Conservation (phyloP, 2,888 invertebrate species). For the Yponomeuta plumbellus region DNA sequence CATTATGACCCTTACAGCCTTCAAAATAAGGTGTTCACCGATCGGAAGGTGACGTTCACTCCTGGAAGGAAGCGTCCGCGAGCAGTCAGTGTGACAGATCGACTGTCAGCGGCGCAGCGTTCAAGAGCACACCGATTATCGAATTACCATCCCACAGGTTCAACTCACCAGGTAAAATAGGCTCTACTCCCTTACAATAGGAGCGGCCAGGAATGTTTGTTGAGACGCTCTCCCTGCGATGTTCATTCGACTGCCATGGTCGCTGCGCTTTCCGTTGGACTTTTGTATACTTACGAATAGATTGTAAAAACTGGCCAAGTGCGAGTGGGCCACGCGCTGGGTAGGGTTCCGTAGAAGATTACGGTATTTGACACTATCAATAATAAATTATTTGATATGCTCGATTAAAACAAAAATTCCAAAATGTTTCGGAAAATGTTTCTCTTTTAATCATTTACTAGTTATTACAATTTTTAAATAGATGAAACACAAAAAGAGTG, state of each 20-base stretch:
- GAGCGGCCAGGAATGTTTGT: background rate
- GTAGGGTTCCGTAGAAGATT: too few species aligned
- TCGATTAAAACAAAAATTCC: too few species aligned
- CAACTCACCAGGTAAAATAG: slow-evolving; percentile 4
- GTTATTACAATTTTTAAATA: too few species aligned
- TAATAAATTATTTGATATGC: too few species aligned
- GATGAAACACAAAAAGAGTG: too few species aligned
- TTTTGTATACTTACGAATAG: slow-evolving; percentile 2
- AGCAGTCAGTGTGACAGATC: slow-evolving; percentile 49
- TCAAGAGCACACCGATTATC: slow-evolving; percentile 72
- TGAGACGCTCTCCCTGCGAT: slow-evolving; percentile 28
- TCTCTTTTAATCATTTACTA: too few species aligned
- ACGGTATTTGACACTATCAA: too few species aligned
- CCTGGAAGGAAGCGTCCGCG: slow-evolving; percentile 31
- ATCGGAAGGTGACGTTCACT: background rate
- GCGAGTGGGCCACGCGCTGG: background rate
- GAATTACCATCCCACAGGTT: slow-evolving; percentile 44
- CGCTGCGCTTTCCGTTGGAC: slow-evolving; percentile 47
- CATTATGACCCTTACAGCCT: background rate
- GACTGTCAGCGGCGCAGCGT: slow-evolving; percentile 42
- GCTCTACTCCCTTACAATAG: background rate
- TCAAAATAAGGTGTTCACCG: background rate
- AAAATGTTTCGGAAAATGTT: too few species aligned
- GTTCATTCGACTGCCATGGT: slow-evolving; percentile 72
- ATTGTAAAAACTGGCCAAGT: background rate